Evolutionary conservation across 2,888 invertebrate genomes (phyloP), one percentile per base, ranked within the genome.

Genomic region (Clivina fossor): DNA sequence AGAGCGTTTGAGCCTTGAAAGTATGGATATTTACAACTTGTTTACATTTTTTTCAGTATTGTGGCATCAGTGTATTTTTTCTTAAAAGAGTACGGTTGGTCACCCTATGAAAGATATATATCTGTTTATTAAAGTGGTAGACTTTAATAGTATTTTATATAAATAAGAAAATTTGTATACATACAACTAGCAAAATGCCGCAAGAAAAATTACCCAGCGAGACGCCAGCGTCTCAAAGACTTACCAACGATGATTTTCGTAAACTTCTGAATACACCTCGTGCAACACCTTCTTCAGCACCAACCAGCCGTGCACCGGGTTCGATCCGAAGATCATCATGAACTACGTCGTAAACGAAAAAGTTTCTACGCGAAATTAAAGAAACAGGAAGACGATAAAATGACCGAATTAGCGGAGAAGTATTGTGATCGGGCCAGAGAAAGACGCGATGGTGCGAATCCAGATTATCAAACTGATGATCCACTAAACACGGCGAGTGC

Each of bases 231-330:
- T 90, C 90, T 0, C 87, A 88, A 67, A 82, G 90, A 62, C 79
- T 98, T 50, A 96, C 96, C 5, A 98, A 98, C 78, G 97, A 94
- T 71, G 98, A 98, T 76, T 98, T 98, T 70, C 84, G 97, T 51
- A 95, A 94, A 70, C 77, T 98, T 47, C 76, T 98, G 62, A 96
- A 95, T 89, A 97, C 97, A 0, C 97, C 98, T 0, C 80, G 94
- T 58, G 82, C 88, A 4, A 86, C 89, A 0, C 83, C 85, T 1
- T 76, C 79, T 4, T 76, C 78, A 15, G 76, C 80, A 0, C 80
- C 83, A 41, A 79, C 72, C 63, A 76, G 65, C 62, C 47, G 47
- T 55, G 74, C 64, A 62, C 81, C 68, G 0, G 85, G 85, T 3
- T 85, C 86, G 0, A 80, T 84, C 5, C 76, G 86, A 86, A 66